Base-by-base conservation (phyloP, 2,113 vertebrate genomes). In the Notothenia rossii region DNA sequence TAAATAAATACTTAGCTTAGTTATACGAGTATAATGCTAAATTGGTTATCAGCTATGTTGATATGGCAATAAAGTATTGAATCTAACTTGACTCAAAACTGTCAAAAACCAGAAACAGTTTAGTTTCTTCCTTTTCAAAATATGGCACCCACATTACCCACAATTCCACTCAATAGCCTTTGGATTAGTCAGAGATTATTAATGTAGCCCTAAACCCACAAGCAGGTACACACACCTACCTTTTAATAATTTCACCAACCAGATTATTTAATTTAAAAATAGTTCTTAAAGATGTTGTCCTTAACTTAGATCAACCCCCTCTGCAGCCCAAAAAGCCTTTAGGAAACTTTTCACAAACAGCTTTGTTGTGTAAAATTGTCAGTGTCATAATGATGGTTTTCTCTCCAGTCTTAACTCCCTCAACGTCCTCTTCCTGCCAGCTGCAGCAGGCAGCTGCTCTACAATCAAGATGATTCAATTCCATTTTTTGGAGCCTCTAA, bases 361-460 rank as follows among this genome's bases (percentile, higher is more conserved):
- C 29, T 61, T 29, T 9, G 3, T 10, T 33, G 11, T 33, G 10
- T 36, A 33, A 33, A 29, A 60, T 18, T 54, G 48, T 74, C 56
- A 43, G 1, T 50, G 20, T 54, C 29, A 61, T 22, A 5, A 48
- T 56, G 17, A 50, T 70, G n/a, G 4, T 67, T 80, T 72, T 72
- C 65, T 53, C 43, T 60, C 25, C 9, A 18, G 20, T 74, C 22
- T 82, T 51, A 51, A 65, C 82, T 49, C 54, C 25, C 60, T 82
- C 8, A 68, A 64, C 83, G 74, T 53, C 25, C 33, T 54, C 51
- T 49, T 75, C 66, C 40, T 59, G 74, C 62, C 81, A 69, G 58
- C 69, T 84, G 79, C 29, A 84, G 33, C 70, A 33, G 59, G 58
- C 89, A 89, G 87, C 86, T 88, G 84, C 82, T 55, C 76, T 36